Base-by-base conservation (phyloP, 2,113 vertebrate species). In the Promerops cafer region DNA sequence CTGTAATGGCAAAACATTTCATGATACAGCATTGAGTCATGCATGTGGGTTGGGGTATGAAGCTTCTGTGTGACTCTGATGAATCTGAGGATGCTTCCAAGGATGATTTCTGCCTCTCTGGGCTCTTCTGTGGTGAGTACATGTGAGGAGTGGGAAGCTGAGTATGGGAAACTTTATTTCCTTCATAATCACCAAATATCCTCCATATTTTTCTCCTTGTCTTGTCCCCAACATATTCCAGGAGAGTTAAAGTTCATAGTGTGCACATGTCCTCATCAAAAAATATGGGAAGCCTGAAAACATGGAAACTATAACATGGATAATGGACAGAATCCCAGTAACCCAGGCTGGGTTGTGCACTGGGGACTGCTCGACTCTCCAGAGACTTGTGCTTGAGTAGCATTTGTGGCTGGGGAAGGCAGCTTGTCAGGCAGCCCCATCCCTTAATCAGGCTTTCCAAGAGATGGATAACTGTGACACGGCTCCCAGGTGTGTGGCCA, bases 301-400 rank as follows among this genome's bases (percentile, higher is more conserved):
- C 22, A 69, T 17, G 15, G 19, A 42, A 77, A 60, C 69, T 42
- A 23, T 35, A 70, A 19, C 9, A 19, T 0, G 1, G 33, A 19
- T 4, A 11, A 78, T 57, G 22, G 14, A 28, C 1, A 7, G 6
- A 21, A 60, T 35, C 15, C 45, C 17, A 16, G 44, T 37, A 42
- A 44, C 6, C 9, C 22, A 16, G 31, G 13, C 24, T 65, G 64
- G 31, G 45, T 1, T 18, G 28, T 54, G 16, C 19, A 14, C 15
- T 10, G 6, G 17, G 42, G 19, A 26, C 40, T 45, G 8, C 49
- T 39, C 2, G 0, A 10, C 35, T 35, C 40, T 44, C 22, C 1
- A 9, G 33, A 44, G n/a, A 13, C 40, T 44, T 54, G 31, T 53
- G 26, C 69, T 39, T 28, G 37, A 57, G 39, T 4, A 76, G 35